Evolutionary conservation across 2,797 vertebrate genomes (phyloP).

Genomic region (Eulemur mongoz): DNA sequence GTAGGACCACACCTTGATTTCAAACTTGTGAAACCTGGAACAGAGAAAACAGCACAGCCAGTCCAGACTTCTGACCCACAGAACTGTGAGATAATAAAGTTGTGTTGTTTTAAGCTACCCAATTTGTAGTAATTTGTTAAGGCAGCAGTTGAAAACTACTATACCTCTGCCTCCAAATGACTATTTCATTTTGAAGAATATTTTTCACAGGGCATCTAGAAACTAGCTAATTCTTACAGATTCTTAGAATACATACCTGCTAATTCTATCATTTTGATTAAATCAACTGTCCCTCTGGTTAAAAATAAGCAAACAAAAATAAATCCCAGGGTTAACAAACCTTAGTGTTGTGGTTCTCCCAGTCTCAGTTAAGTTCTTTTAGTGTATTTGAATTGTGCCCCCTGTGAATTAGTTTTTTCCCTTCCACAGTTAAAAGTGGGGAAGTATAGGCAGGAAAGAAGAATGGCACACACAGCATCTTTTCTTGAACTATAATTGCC

Average conservation of each 20-base stretch:
- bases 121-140: neutral
- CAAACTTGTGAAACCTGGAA: neutral
- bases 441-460: neutral
- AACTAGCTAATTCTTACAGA: neutral
- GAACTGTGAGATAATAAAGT: neutral
- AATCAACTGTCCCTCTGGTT: neutral
- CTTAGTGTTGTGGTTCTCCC: neutral
- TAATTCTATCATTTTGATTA: neutral
- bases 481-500: neutral
- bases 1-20: neutral
- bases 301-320: slow-evolving; percentile 28
- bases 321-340: neutral
- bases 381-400: neutral
- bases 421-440: neutral
- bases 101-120: neutral
- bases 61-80: neutral
- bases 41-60: neutral
- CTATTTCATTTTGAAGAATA: neutral
- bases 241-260: neutral
- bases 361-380: neutral
- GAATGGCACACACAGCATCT: neutral
- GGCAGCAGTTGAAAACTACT: neutral
- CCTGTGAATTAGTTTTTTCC: neutral
- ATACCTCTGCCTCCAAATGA: neutral
- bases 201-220: neutral